A percentile compares a stretch with the other conserved stretches of the same genome.
Evolutionary conservation across 2,113 vertebrate genomes (phyloP).

Genomic region (Micronycteris hirsuta): DNA sequence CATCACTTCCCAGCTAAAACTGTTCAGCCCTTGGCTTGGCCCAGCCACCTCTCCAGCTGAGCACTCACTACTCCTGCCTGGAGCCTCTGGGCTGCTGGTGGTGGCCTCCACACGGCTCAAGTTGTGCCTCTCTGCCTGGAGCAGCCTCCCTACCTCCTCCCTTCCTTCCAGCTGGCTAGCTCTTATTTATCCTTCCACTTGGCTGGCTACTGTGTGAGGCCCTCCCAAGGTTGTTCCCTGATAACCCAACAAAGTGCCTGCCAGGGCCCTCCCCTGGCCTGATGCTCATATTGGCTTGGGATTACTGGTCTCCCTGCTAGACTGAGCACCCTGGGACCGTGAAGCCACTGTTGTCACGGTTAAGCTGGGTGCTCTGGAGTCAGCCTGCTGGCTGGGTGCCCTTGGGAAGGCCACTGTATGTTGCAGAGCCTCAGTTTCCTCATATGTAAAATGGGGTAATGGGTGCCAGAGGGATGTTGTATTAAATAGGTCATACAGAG

Average conservation of each 20-base stretch:
- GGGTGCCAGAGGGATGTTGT: not conserved
- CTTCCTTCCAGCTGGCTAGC: not conserved
- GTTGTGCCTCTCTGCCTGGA: not conserved
- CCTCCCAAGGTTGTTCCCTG: not conserved
- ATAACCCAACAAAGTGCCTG: not conserved
- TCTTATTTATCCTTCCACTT: not conserved
- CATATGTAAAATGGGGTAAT: not conserved
- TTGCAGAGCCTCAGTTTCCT: not conserved
- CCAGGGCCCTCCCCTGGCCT: not conserved
- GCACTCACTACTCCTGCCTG: accelerated
- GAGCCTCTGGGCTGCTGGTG: not conserved
- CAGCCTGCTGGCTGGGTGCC: not conserved
- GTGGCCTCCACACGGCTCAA: not conserved
- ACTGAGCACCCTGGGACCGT: accelerated
- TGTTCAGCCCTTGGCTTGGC: not conserved
- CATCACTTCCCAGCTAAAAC: not conserved
- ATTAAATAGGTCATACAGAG: not conserved
- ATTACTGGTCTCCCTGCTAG: not conserved
- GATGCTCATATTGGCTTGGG: not conserved
- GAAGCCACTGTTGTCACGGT: accelerated
- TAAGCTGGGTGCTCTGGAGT: not conserved
- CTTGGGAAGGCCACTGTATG: not conserved
- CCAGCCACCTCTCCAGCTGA: accelerated
- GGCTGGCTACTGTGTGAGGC: not conserved
- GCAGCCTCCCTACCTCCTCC: not conserved